Conservation (phyloP, 2,113 vertebrate species). For the Ageneiosus marmoratus region DNA sequence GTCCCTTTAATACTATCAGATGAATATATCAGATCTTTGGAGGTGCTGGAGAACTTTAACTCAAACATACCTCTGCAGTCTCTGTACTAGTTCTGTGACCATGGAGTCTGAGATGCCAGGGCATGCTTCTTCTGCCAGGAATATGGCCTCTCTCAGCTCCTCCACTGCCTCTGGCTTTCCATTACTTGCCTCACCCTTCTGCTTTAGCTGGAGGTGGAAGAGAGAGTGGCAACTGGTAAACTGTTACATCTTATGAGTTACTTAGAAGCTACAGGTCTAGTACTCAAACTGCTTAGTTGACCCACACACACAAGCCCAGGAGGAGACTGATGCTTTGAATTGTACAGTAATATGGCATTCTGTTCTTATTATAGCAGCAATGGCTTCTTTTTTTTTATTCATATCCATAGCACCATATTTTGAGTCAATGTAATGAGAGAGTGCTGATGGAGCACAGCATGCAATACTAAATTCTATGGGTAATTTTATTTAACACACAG, state of each 20-base stretch:
- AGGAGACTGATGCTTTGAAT: not conserved
- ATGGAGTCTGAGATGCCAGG: slow-evolving; percentile 92
- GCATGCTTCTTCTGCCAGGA: slow-evolving; percentile 87
- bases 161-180: slow-evolving; percentile 86
- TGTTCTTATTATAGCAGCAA: not conserved
- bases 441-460: not conserved
- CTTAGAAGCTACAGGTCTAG: not conserved
- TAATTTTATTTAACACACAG: not conserved
- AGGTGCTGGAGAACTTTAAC: not conserved
- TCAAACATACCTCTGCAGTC: slow-evolving; percentile 86
- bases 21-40: not conserved
- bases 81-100: slow-evolving; percentile 88
- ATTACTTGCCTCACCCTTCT: slow-evolving; percentile 81
- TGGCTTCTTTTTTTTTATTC: not conserved
- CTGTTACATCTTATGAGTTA: not conserved
- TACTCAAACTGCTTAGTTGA: not conserved
- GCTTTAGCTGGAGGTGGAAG: slow-evolving; percentile 76
- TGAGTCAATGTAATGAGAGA: not conserved
- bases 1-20: not conserved
- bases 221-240: not conserved
- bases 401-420: not conserved
- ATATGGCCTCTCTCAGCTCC: slow-evolving; percentile 84
- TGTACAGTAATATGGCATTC: not conserved
- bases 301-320: not conserved
- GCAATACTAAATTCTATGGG: not conserved